Percentiles rank a stretch among this genome's conserved stretches.
Evolutionary conservation across 2,113 vertebrate genomes (phyloP).

Genomic region (Tragelaphus imberbis): DNA sequence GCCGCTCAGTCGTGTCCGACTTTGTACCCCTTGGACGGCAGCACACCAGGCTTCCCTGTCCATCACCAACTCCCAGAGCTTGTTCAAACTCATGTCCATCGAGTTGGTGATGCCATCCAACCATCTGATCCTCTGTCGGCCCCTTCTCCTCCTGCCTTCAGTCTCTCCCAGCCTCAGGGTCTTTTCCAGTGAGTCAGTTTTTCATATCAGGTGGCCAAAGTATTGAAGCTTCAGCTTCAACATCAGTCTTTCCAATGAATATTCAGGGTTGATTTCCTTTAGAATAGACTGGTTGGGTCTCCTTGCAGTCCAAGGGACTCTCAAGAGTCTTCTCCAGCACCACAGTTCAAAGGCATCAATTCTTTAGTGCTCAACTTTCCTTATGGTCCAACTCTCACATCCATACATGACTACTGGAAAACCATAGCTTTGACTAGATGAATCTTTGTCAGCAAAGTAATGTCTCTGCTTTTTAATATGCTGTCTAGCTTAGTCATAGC

Average conservation of each 20-base stretch:
- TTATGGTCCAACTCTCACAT: not conserved
- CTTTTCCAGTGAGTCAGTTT: not conserved
- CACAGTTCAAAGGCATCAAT: not conserved
- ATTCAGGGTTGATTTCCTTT: not conserved
- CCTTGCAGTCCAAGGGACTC: not conserved
- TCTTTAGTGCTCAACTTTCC: not conserved
- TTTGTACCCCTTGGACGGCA: not conserved
- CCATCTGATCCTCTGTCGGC: not conserved
- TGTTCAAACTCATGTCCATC: not conserved
- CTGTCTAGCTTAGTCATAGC: not conserved
- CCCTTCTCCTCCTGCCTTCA: not conserved
- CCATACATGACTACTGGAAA: not conserved
- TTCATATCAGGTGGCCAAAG: not conserved
- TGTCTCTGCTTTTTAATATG: not conserved
- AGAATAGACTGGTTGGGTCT: not conserved
- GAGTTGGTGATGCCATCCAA: not conserved
- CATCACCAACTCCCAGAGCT: not conserved
- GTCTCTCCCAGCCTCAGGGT: not conserved
- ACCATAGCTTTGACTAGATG: not conserved
- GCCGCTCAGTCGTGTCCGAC: fast-evolving
- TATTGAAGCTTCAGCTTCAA: not conserved
- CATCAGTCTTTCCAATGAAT: not conserved
- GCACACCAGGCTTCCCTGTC: not conserved
- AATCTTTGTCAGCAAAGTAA: not conserved
- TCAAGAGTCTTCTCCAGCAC: not conserved